A percentile compares a stretch with the other conserved stretches of the same genome.
phyloP scores from a whole-genome alignment of 2,113 vertebrate genomes.

The Sorex fumeus region DNA sequence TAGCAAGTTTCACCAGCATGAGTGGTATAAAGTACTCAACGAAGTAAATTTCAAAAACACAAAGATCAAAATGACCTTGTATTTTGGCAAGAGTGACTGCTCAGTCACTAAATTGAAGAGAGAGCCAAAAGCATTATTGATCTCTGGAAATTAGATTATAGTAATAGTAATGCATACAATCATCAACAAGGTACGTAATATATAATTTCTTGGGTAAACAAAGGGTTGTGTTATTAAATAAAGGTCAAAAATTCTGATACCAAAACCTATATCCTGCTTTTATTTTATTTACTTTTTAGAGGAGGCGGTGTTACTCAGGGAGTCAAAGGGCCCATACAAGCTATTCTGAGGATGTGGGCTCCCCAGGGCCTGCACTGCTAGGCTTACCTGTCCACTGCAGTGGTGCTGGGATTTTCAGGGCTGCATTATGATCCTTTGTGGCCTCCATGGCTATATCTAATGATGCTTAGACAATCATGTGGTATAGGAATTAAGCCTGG shows the following conservation, averaged over 20 bases:
- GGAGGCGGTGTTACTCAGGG: too few species aligned
- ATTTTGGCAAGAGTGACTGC: not conserved
- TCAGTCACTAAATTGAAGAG: not conserved
- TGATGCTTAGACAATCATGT: too few species aligned
- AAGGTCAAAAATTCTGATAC: not conserved
- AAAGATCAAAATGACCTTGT: not conserved
- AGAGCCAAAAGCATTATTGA: not conserved
- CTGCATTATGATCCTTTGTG: too few species aligned
- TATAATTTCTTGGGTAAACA: not conserved
- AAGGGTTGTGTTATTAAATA: not conserved
- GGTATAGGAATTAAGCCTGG: too few species aligned
- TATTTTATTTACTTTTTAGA: not conserved
- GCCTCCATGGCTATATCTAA: too few species aligned
- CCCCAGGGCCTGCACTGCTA: too few species aligned
- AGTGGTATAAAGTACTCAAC: not conserved
- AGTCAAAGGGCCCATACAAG: too few species aligned
- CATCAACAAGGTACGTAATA: not conserved
- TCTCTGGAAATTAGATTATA: constrained; percentile 6
- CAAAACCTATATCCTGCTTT: not conserved
- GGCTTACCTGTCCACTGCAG: too few species aligned
- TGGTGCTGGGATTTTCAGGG: too few species aligned
- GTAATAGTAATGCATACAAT: not conserved
- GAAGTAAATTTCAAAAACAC: not conserved
- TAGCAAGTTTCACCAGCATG: not conserved
- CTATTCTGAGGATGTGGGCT: too few species aligned